Base-by-base conservation (phyloP, 2,113 vertebrate species). In the Spea multiplicata region DNA sequence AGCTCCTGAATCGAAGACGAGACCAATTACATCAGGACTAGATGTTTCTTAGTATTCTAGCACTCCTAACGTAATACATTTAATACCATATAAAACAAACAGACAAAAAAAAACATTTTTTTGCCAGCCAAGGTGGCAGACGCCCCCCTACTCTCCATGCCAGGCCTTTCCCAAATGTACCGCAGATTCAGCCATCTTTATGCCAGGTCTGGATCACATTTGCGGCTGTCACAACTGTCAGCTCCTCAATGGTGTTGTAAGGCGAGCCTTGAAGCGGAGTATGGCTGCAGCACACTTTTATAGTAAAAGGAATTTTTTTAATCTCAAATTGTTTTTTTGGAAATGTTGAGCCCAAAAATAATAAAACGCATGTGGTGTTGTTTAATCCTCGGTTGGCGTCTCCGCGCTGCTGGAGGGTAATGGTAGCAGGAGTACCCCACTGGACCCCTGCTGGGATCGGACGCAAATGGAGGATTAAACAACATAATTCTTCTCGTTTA, bases 311-410 rank as follows among this genome's bases (percentile, higher is more conserved):
- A 64, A 50, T 72, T 53, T 66, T 70, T 50, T 66, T 73, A 46
- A 55, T 79, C 49, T 57, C 44, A 13, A 72, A 66, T 71, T 52
- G 30, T 73, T 80, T 72, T 79, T 79, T 73, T 57, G 6, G 5
- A 49, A 75, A 73, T 44, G 48, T 73, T 66, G 49, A 44, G 16
- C 70, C 77, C 61, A 80, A 80, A 80, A 67, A 80, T 80, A 80
- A 80, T 73, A 80, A 66, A 66, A 73, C 73, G 70, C 70, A 80
- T 66, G 76, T 79, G 30, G 30, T 30, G 77, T 80, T 73, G 71
- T 73, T 57, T 80, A 73, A 73, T 80, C 76, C 62, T 66, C 30
- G 16, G 70, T 67, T 57, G 77, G 71, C 77, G 69, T 73, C 69
- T 73, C 61, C 6, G 6, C 62, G 8, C 49, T 73, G 69, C 70